A percentile compares a stretch with the other conserved stretches of the same genome.
These are phyloP conservation scores for Erinaceus europaeus DNA, from an alignment of 2,113 vertebrate species.

Conservation along the genomic window DNA sequence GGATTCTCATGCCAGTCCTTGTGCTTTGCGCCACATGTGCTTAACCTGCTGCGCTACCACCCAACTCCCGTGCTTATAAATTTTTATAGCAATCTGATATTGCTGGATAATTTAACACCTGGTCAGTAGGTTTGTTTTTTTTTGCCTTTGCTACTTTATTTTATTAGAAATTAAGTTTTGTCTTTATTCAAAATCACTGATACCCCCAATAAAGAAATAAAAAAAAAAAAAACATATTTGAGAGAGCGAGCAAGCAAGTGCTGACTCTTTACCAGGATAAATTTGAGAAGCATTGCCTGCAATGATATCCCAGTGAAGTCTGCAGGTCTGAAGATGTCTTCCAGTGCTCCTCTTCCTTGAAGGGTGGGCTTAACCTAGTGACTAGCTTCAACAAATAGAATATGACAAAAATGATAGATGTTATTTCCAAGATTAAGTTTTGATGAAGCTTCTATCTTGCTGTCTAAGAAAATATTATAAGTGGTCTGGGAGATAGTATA, in stretches of 20 bases:
- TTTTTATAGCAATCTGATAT: not conserved
- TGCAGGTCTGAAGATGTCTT: not conserved
- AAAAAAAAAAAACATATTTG: too few species aligned
- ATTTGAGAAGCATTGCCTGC: not conserved
- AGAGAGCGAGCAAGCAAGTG: not conserved
- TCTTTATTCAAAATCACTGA: not conserved
- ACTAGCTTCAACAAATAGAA: not conserved
- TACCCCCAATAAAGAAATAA: not conserved
- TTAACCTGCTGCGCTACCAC: too few species aligned
- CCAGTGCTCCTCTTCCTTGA: not conserved
- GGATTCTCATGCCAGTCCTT: too few species aligned
- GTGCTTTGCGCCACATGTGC: too few species aligned
- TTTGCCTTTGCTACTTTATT: not conserved
- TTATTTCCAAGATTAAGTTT: not conserved
- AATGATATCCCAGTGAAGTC: not conserved
- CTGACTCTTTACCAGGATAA: not conserved
- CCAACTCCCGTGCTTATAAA: too few species aligned
- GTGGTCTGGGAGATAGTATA: too few species aligned
- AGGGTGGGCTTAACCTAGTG: not conserved
- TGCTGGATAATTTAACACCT: not conserved
- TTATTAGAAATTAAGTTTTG: constrained; percentile 31
- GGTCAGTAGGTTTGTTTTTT: not conserved
- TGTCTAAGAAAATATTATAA: not conserved
- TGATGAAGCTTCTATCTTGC: not conserved
- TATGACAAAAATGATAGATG: not conserved